Evolutionary conservation across 2,797 vertebrate species (phyloP).

Genomic region (Columba guinea): DNA sequence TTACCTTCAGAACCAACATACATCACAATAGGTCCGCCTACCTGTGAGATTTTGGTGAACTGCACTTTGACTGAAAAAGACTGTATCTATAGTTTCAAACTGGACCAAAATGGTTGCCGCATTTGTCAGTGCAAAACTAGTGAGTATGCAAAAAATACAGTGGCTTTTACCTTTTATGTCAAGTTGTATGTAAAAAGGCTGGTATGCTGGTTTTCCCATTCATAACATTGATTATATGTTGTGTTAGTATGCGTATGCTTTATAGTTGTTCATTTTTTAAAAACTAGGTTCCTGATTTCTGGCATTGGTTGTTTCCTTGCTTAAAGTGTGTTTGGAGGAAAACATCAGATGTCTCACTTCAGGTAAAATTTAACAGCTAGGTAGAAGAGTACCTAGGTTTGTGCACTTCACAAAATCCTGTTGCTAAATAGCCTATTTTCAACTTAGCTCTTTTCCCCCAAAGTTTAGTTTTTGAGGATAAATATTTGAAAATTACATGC

Average conservation of each 20-base stretch:
- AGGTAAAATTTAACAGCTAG: not conserved
- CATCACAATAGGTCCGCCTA: conserved; percentile 88
- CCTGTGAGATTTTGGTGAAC: conserved; percentile 81
- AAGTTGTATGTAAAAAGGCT: not conserved
- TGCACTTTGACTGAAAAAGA: conserved; percentile 85
- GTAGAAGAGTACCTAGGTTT: not conserved
- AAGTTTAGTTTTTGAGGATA: not conserved
- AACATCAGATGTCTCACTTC: not conserved
- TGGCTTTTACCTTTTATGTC: not conserved
- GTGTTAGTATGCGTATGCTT: not conserved
- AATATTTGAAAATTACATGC: not conserved
- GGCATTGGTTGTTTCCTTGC: not conserved
- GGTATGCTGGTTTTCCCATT: not conserved
- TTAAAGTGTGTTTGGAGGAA: not conserved
- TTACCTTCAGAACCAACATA: conserved; percentile 84
- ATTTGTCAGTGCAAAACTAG: conserved; percentile 87
- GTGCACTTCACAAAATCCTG: not conserved
- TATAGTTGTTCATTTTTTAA: not conserved
- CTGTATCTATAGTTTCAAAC: conserved; percentile 83
- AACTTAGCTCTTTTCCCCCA: not conserved
- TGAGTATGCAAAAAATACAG: conserved; percentile 73
- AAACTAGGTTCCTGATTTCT: not conserved
- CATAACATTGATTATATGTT: not conserved
- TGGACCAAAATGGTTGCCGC: conserved; percentile 83
- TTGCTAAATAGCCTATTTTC: not conserved